Evolutionary conservation across 2,113 vertebrate genomes (phyloP), one percentile per base, ranked within the genome.

Genomic region (Etheostoma spectabile): DNA sequence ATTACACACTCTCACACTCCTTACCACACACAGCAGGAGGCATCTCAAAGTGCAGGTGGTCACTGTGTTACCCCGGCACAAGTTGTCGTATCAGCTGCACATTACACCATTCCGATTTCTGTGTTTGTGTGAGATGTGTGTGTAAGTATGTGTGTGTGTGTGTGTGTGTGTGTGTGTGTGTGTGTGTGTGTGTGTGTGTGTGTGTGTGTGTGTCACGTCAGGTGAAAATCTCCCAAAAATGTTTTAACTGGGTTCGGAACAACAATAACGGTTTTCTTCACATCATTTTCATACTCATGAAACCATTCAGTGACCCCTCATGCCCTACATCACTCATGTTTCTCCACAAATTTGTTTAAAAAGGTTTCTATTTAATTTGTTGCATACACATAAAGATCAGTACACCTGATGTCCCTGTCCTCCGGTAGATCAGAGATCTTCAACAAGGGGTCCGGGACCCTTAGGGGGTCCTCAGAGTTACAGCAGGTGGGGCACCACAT

Each of bases 1-100:
- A 49, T 53, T 49, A 35, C 27, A 68, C 45, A 60, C 59, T 11
- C 77, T n/a, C 62, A 38, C 72, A 75, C 74, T 67, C 59, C n/a
- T 48, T 64, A 78, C 46, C 77, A 65, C 77, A 87, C 80, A 69
- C 75, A 57, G 67, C 81, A 75, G 80, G 84, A 84, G 78, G 62
- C 74, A 61, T 79, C 66, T 60, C 56, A 5, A 63, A 59, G 78
- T 1, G 35, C 89, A 90, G 91, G 90, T 92, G 92, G 91, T 74
- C 62, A 22, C 81, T 21, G 68, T 24, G 38, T 56, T 86, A 62
- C 65, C 74, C 12, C 12, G 3, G 60, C 64, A 71, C 72, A 81
- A 77, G 53, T 63, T 75, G 79, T 87, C 73, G 63, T 46, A 81
- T 91, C 81, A 65, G 76, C 65, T 82, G 83, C 66, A 14, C 49